phyloP scores from a whole-genome alignment of 64 coral and sea anemone genomes.

The Cladopsammia gracilis region DNA sequence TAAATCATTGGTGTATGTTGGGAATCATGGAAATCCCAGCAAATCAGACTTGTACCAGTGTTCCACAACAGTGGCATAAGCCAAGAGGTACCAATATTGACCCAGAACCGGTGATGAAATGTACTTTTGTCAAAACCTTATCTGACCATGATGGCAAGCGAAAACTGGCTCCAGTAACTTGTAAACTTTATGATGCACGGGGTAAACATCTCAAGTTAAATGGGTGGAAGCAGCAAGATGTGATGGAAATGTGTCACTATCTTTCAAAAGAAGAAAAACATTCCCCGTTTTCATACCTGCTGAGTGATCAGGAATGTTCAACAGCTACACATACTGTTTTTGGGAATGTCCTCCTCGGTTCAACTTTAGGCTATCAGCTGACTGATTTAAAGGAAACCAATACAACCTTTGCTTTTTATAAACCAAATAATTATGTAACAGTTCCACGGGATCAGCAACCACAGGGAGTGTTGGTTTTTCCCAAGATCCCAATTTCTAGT shows the following conservation, averaged over 20 bases:
- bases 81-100: constrained; percentile 45
- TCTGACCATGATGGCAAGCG: constrained; percentile 37
- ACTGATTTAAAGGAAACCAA: constrained; percentile 35
- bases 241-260: constrained; percentile 48
- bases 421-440: background rate
- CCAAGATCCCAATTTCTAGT: background rate
- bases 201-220: constrained; percentile 7
- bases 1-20: constrained; percentile 33
- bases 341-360: too few relatives aligned
- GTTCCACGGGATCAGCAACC: background rate
- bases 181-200: constrained; percentile 53
- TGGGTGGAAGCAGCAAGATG: constrained; percentile 28
- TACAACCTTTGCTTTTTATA: constrained; percentile 11
- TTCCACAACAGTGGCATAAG: constrained; percentile 50
- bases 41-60: constrained; percentile 28
- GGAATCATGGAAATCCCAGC: constrained; percentile 48
- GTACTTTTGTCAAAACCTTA: constrained; percentile 43
- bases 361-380: constrained; percentile 36
- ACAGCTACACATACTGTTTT: constrained; percentile 14
- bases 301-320: constrained; percentile 54
- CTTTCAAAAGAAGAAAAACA: constrained; percentile 28
- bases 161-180: constrained; percentile 44
- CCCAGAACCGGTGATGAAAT: constrained; percentile 58
- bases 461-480: too few relatives aligned
- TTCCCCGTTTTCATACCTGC: constrained; percentile 29